A percentile compares a stretch with the other conserved stretches of the same genome.
phyloP scores from a whole-genome alignment of 2,797 vertebrate genomes.

The Carapus acus region DNA sequence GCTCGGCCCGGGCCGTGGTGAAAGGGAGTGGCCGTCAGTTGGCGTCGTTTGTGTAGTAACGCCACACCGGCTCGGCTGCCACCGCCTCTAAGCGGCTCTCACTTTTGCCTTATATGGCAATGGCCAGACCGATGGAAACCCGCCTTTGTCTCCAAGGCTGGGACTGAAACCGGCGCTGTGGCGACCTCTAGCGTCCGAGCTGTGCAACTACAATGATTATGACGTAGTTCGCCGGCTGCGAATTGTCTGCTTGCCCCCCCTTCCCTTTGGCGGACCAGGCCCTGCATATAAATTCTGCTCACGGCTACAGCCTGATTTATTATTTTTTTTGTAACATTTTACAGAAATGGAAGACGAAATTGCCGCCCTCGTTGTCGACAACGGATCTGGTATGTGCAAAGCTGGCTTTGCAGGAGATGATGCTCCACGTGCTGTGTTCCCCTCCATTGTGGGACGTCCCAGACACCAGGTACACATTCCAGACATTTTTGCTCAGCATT shows the following conservation, averaged over 20 bases:
- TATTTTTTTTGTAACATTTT: too few species aligned
- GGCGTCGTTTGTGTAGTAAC: slow-evolving; percentile 26
- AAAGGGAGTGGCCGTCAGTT: slow-evolving; percentile 51
- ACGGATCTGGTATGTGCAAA: slow-evolving; percentile 99
- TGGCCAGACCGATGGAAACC: slow-evolving; percentile 65
- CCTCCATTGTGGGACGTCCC: slow-evolving; percentile 95
- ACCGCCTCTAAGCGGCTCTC: slow-evolving; percentile 44
- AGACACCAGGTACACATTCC: slow-evolving; percentile 85
- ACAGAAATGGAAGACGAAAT: slow-evolving; percentile 95
- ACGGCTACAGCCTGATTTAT: too few species aligned
- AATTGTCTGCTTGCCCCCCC: too few species aligned
- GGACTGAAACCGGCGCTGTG: slow-evolving; percentile 39
- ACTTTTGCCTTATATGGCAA: slow-evolving; percentile 95
- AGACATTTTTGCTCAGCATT: too few species aligned
- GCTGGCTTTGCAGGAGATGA: slow-evolving; percentile 97
- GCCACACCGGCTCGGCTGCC: slow-evolving; percentile 38
- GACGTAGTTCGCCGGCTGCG: too few species aligned
- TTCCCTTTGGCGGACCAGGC: too few species aligned
- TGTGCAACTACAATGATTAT: slow-evolving; percentile 2
- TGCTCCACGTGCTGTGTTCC: slow-evolving; percentile 93
- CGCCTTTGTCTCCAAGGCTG: slow-evolving; percentile 77
- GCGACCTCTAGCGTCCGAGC: slow-evolving; percentile 77
- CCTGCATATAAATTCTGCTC: too few species aligned
- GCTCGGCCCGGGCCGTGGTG: background rate
- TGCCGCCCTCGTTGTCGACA: slow-evolving; percentile 96